Conservation (phyloP, 2,113 vertebrate genomes). For the Antigone vipio region DNA sequence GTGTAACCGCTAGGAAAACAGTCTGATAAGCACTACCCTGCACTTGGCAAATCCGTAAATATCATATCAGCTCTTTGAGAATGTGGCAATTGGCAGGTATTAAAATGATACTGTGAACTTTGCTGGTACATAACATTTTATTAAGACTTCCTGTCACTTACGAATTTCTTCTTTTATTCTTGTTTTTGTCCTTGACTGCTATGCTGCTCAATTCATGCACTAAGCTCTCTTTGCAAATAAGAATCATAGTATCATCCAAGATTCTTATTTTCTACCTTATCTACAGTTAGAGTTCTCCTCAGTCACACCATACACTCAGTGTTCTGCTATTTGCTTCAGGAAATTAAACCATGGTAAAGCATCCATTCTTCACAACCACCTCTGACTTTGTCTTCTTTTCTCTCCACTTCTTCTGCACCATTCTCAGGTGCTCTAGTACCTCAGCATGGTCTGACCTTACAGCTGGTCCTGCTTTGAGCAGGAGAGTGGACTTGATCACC, state of each 20-base stretch:
- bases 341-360: background rate
- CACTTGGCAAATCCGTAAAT: background rate
- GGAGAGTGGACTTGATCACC: background rate
- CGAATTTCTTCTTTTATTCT: background rate
- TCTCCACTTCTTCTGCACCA: background rate
- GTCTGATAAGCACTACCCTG: background rate
- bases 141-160: background rate
- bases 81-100: background rate
- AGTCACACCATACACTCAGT: background rate
- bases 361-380: background rate
- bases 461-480: background rate
- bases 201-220: background rate
- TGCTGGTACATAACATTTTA: background rate
- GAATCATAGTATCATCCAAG: background rate
- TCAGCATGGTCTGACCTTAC: background rate
- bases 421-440: background rate
- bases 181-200: background rate
- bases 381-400: background rate
- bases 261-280: background rate
- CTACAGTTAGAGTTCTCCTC: background rate
- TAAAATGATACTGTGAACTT: background rate
- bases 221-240: background rate
- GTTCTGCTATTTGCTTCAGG: background rate
- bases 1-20: fast-evolving
- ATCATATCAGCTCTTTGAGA: background rate